phyloP scores from a whole-genome alignment of 1,140 invertebrate genomes.

The Apis laboriosa region DNA sequence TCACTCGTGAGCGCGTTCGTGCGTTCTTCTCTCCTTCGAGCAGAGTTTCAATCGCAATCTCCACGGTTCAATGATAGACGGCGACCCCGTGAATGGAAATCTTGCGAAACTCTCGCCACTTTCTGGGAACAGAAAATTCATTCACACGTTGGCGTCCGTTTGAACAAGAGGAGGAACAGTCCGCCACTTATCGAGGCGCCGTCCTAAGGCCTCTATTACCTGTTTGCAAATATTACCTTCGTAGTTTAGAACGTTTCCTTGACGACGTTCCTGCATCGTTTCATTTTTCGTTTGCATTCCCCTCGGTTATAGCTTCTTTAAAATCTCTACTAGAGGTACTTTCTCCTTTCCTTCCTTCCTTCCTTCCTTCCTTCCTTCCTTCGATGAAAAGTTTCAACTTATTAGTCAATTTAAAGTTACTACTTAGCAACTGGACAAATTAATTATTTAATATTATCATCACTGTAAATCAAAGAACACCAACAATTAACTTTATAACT shows the following conservation, averaged over 20 bases:
- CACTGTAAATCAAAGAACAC: background rate
- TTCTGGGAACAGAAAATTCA: slow-evolving; percentile 73
- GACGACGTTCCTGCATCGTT: slow-evolving; percentile 44
- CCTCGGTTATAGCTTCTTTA: slow-evolving; percentile 3
- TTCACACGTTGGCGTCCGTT: slow-evolving; percentile 65
- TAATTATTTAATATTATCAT: background rate
- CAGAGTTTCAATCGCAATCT: slow-evolving; percentile 2
- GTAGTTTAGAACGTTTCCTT: slow-evolving; percentile 66
- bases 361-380: background rate
- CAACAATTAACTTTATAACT: too few species aligned
- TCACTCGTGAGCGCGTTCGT: too few species aligned
- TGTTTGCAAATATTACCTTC: slow-evolving; percentile 72
- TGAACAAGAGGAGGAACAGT: slow-evolving; percentile 63
- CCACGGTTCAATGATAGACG: slow-evolving; percentile 51
- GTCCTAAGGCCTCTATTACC: slow-evolving; percentile 73
- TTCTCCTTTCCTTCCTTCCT: background rate
- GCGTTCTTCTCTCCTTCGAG: background rate
- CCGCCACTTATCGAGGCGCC: slow-evolving; percentile 72
- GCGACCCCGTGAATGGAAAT: slow-evolving; percentile 67
- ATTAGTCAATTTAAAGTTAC: background rate
- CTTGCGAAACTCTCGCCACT: slow-evolving; percentile 61
- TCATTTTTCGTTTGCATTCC: slow-evolving; percentile 21
- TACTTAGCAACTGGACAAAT: background rate
- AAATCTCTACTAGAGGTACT: slow-evolving; percentile 22
- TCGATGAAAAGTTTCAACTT: background rate